A percentile compares a stretch with the other conserved stretches of the same genome.
These are phyloP conservation scores for Falco rusticolus DNA, from an alignment of 2,797 vertebrate species.

Conservation along the genomic window DNA sequence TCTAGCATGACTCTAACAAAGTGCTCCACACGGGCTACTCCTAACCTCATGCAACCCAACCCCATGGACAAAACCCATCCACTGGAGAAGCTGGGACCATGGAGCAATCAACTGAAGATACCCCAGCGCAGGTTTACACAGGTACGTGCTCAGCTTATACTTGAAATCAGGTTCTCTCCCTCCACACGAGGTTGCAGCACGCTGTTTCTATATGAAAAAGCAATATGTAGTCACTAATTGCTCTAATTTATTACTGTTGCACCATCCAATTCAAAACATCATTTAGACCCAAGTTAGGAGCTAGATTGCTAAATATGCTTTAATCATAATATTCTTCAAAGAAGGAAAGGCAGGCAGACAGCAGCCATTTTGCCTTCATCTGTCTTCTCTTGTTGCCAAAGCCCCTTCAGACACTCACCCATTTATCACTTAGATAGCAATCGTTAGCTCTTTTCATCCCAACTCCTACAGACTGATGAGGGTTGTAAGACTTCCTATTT, in stretches of 20 bases:
- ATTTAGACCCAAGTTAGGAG: background rate
- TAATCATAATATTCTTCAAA: conserved; percentile 3
- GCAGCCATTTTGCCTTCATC: conserved; percentile 45
- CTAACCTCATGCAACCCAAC: background rate
- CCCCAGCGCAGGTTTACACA: rapidly evolving
- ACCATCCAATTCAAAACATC: background rate
- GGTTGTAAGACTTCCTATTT: background rate
- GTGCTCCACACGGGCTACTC: background rate
- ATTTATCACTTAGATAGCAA: conserved; percentile 56
- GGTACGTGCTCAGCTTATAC: rapidly evolving
- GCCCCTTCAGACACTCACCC: background rate
- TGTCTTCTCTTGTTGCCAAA: conserved; percentile 33
- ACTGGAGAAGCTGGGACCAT: rapidly evolving
- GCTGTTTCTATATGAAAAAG: background rate
- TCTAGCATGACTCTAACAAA: rapidly evolving
- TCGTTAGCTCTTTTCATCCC: conserved; percentile 38
- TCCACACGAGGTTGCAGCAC: rapidly evolving
- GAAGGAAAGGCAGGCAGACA: background rate
- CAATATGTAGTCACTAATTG: background rate
- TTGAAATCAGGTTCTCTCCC: background rate
- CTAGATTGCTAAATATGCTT: conserved; percentile 3
- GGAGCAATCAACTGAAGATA: background rate
- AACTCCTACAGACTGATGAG: conserved; percentile 29
- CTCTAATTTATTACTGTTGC: background rate
- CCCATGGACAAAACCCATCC: background rate